These are phyloP conservation scores for Melanostoma mellinum DNA, from an alignment of 2,888 invertebrate species.

Conservation along the genomic window DNA sequence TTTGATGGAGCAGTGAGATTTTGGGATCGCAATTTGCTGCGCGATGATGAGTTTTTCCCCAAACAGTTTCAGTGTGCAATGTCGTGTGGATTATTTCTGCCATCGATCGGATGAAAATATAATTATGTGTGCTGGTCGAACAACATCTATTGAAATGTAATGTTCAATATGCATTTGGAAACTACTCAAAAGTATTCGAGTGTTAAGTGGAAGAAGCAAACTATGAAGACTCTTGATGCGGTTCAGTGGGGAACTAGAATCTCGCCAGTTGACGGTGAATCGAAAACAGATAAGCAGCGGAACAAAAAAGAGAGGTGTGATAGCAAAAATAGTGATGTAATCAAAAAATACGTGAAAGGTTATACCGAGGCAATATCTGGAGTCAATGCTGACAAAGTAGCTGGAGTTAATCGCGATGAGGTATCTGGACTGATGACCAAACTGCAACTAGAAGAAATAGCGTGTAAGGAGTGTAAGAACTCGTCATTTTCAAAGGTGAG, in stretches of 20 bases:
- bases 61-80: slow-evolving; percentile 79
- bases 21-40: slow-evolving; percentile 77
- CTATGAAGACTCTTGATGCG: too few species aligned
- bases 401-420: slow-evolving; percentile 36
- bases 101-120: slow-evolving; percentile 78
- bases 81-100: slow-evolving; percentile 80
- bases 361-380: too few species aligned
- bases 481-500: too few species aligned
- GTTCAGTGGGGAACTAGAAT: too few species aligned
- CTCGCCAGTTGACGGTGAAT: too few species aligned
- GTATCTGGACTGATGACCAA: slow-evolving; percentile 34
- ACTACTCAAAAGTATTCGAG: slow-evolving; percentile 33
- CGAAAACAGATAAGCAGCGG: neutral
- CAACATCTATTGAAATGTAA: slow-evolving; percentile 78
- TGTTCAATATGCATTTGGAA: slow-evolving; percentile 76
- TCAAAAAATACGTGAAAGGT: neutral
- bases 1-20: slow-evolving; percentile 79
- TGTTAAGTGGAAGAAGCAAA: neutral
- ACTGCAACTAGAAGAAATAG: too few species aligned
- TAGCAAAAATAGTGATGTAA: slow-evolving; percentile 37
- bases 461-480: too few species aligned
- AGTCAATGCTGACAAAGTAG: too few species aligned
- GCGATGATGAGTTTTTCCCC: slow-evolving; percentile 76
- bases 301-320: slow-evolving; percentile 58
- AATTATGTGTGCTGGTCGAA: slow-evolving; percentile 79